Percentiles rank a stretch among this genome's conserved stretches.
phyloP scores from a whole-genome alignment of 2,888 invertebrate species.

The Nymphalis urticae region DNA sequence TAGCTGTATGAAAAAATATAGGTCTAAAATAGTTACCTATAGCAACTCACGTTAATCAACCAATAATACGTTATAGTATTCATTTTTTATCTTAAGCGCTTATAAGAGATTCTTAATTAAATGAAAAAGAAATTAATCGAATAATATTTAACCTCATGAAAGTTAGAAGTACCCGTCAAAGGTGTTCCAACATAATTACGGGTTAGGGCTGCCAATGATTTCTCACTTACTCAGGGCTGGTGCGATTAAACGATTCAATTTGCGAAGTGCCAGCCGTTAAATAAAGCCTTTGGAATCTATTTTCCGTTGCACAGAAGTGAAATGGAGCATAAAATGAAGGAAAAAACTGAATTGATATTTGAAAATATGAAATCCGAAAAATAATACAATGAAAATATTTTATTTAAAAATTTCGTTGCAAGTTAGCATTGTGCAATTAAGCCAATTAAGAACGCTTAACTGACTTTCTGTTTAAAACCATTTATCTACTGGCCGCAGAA shows the following conservation, averaged over 20 bases:
- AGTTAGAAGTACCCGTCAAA: constrained; percentile 55
- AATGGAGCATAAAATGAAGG: constrained; percentile 42
- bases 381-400: constrained; percentile 2
- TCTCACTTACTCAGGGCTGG: constrained; percentile 50
- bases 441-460: constrained; percentile 71
- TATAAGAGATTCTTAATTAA: not conserved
- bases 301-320: constrained; percentile 52
- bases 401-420: constrained; percentile 1
- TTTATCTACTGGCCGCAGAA: constrained; percentile 39
- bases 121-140: not conserved
- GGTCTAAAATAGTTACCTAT: no score
- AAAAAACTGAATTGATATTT: constrained; percentile 42
- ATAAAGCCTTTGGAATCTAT: constrained; percentile 57
- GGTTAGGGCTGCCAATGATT: constrained; percentile 57
- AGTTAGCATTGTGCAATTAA: constrained; percentile 58
- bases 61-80: no score
- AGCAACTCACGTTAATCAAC: no score
- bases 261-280: constrained; percentile 66
- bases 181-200: constrained; percentile 62
- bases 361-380: constrained; percentile 46
- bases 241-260: constrained; percentile 70
- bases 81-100: not conserved
- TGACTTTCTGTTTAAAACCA: constrained; percentile 51
- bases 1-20: no score
- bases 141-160: constrained; percentile 43